Evolutionary conservation across 2,888 invertebrate genomes (phyloP).

Genomic region (Limnephilus lunatus): DNA sequence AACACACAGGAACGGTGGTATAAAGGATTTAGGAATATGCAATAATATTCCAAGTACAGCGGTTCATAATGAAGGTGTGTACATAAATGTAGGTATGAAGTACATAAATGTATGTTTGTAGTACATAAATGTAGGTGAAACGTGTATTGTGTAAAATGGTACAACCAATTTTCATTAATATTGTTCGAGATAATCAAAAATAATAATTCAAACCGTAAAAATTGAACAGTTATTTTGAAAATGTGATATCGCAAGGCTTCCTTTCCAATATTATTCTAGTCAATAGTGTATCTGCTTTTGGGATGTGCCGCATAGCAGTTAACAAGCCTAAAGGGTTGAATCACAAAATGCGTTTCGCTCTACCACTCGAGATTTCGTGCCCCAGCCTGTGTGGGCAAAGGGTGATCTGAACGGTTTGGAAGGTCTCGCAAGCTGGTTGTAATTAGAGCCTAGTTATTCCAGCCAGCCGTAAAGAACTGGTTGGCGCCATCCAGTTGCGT

Average conservation of each 20-base stretch:
- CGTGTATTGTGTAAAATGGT: too few species aligned
- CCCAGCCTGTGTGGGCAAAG: neutral
- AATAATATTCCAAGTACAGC: too few species aligned
- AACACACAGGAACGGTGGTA: too few species aligned
- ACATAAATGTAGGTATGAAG: too few species aligned
- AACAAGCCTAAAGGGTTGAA: neutral
- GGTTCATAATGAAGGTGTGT: too few species aligned
- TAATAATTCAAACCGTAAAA: too few species aligned
- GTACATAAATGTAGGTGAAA: too few species aligned
- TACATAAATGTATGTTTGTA: too few species aligned
- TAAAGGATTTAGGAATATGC: too few species aligned
- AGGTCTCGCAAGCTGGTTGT: neutral
- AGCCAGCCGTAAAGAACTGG: neutral
- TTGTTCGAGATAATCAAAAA: too few species aligned
- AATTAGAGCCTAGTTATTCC: neutral
- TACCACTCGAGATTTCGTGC: neutral
- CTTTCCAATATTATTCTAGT: neutral
- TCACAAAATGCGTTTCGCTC: neutral
- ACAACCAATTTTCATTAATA: too few species aligned
- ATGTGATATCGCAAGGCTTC: neutral
- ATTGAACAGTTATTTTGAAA: neutral
- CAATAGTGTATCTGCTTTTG: neutral
- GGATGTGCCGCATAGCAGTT: neutral
- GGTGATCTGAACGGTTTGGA: neutral
- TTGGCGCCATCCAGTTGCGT: neutral